phyloP scores from a whole-genome alignment of 2,888 invertebrate genomes.

The Acrocyrtus sp. region DNA sequence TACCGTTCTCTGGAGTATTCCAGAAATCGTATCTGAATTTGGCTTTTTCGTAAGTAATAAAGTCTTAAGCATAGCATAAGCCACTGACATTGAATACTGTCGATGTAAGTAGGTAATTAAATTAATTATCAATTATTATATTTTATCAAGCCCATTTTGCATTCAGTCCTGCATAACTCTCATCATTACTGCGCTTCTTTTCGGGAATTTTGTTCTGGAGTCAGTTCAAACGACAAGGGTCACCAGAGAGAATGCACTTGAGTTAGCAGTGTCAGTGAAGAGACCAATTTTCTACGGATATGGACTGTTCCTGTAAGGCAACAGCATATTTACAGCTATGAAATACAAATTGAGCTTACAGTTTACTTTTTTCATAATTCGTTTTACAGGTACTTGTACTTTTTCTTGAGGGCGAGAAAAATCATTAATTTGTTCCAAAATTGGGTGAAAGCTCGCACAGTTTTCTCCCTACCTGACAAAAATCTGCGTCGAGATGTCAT shows the following conservation, averaged over 20 bases:
- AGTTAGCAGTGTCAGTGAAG: constrained; percentile 7
- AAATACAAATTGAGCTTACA: no score
- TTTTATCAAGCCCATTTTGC: not conserved
- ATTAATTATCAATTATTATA: not conserved
- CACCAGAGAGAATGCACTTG: constrained; percentile 2
- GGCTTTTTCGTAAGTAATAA: not conserved
- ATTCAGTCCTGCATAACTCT: not conserved
- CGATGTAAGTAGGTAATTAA: not conserved
- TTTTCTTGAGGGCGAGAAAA: constrained; percentile 2
- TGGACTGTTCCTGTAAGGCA: constrained; percentile 9
- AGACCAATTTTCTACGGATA: constrained; percentile 11
- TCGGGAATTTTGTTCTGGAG: not conserved
- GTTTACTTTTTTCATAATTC: no score
- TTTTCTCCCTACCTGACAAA: not conserved
- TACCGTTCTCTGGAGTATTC: constrained; percentile 38
- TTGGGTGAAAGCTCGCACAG: not conserved
- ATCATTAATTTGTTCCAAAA: not conserved
- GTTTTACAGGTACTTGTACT: constrained; percentile 10
- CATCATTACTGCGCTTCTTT: not conserved
- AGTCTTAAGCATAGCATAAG: not conserved
- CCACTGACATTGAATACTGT: not conserved
- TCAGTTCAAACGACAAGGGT: not conserved
- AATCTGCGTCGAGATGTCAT: not conserved
- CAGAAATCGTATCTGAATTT: constrained; percentile 6
- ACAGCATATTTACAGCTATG: no score